These are phyloP conservation scores for Thymelicus acteon DNA, from an alignment of 2,888 invertebrate species.

Conservation along the genomic window DNA sequence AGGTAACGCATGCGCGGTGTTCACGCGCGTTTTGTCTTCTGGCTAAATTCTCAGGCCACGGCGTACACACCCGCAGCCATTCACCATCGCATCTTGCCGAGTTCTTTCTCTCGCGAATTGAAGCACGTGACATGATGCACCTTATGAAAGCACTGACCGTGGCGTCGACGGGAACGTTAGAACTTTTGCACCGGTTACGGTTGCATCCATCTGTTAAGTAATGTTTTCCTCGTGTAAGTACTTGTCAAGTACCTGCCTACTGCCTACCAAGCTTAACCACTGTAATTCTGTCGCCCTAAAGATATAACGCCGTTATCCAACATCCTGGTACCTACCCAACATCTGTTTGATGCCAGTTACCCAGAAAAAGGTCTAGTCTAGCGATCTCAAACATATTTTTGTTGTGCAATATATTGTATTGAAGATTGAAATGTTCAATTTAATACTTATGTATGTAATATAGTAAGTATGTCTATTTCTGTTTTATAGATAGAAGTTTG, in stretches of 20 bases:
- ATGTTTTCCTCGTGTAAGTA: slow-evolving; percentile 21
- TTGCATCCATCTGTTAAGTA: slow-evolving; percentile 33
- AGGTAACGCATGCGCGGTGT: slow-evolving; percentile 65
- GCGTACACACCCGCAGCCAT: slow-evolving; percentile 49
- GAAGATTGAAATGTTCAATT: too few species aligned
- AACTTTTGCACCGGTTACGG: slow-evolving; percentile 46
- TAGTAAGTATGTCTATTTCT: too few species aligned
- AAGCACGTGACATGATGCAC: slow-evolving; percentile 71
- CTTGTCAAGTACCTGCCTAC: background rate
- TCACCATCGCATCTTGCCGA: slow-evolving; percentile 54
- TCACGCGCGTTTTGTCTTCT: slow-evolving; percentile 68
- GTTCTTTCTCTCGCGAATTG: slow-evolving; percentile 63
- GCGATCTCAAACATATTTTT: too few species aligned
- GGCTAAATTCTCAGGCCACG: slow-evolving; percentile 51
- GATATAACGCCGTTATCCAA: too few species aligned
- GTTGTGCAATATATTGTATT: too few species aligned
- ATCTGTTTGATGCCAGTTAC: too few species aligned
- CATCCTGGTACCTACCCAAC: too few species aligned
- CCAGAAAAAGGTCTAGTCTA: too few species aligned
- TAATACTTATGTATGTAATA: too few species aligned
- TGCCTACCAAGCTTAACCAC: background rate
- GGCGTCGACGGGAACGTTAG: slow-evolving; percentile 49
- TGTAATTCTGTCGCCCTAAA: too few species aligned
- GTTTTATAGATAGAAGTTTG: too few species aligned
- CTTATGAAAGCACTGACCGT: slow-evolving; percentile 71